Evolutionary conservation across 2,888 invertebrate genomes (phyloP), one percentile per base, ranked within the genome.

Genomic region (Embidobia sp.): DNA sequence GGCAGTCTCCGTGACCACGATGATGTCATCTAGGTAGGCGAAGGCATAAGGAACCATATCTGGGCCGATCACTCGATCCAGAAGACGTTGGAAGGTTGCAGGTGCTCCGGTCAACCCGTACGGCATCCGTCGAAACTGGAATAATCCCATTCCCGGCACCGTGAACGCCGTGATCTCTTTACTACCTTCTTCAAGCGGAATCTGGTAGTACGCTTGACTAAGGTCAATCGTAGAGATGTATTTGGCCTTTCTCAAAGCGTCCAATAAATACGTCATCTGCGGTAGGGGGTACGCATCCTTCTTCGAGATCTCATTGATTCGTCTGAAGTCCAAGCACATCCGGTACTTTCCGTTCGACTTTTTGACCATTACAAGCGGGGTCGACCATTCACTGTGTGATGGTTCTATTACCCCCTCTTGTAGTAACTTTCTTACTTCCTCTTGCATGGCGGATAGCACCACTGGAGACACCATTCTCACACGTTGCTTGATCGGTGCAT

Each of bases 11-110:
- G 27, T 29, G 7, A 27, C 48, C 7, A 44, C 11, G 7, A 40
- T 40, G 7, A 40, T 18, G 16, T 40, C 40, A 13, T 40, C 40
- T 16, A 40, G 16, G 18, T 44, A 44, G 1, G 44, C 44, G 10
- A 16, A 44, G 22, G 44, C 44, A 16, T 44, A 11, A 1, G 44
- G 44, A n/a, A 10, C 44, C 22, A 22, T 44, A 5, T 44, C 44
- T 3, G 31, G 31, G n/a, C 31, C 31, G n/a, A 31, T 31, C 31
- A 15, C 2, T 6, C 31, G 5, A 31, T 31, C 31, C n/a, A 31
- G n/a, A 5, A 31, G n/a, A 2, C 31, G 31, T n/a, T 31, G 31
- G n/a, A 31, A 31, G 31, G 31, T 31, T 5, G 31, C 31, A 5
- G 5, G 31, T 5, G 26, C 26, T 6, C 26, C 26, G 26, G 26